These are phyloP conservation scores for Drosophila eugracilis DNA, from an alignment of 1,140 invertebrate genomes.

Conservation along the genomic window DNA sequence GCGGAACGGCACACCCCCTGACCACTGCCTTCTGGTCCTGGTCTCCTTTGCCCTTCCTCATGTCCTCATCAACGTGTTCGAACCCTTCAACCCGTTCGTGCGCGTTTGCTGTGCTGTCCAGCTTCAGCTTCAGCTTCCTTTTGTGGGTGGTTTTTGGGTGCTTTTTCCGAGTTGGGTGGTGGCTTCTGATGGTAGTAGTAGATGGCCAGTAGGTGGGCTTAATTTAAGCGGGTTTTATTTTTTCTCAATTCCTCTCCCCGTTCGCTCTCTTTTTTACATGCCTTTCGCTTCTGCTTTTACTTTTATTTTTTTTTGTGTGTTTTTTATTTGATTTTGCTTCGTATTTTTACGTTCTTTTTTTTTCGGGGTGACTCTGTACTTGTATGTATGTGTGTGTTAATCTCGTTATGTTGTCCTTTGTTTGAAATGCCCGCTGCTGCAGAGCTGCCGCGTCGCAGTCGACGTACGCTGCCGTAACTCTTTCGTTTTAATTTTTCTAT, in stretches of 20 bases:
- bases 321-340: slow-evolving; percentile 75
- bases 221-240: slow-evolving; percentile 83
- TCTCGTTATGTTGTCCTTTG: slow-evolving; percentile 80
- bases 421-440: slow-evolving; percentile 72
- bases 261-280: slow-evolving; percentile 57
- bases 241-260: slow-evolving; percentile 64
- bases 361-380: slow-evolving; percentile 12
- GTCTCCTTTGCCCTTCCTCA: not conserved
- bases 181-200: slow-evolving; percentile 48
- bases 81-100: slow-evolving; percentile 64
- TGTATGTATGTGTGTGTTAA: slow-evolving; percentile 52
- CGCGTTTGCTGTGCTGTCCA: slow-evolving; percentile 57
- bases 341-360: slow-evolving; percentile 54
- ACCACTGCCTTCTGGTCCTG: slow-evolving; percentile 1
- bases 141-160: slow-evolving; percentile 27
- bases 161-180: slow-evolving; percentile 13
- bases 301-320: slow-evolving; percentile 43
- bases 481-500: slow-evolving; percentile 42
- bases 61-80: slow-evolving; percentile 12
- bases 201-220: slow-evolving; percentile 78
- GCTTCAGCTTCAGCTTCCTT: slow-evolving; percentile 36
- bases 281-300: slow-evolving; percentile 29
- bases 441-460: slow-evolving; percentile 42
- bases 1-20: slow-evolving; percentile 62
- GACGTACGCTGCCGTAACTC: slow-evolving; percentile 58